These are phyloP conservation scores for Athalia cordata DNA, from an alignment of 2,888 invertebrate species.

Conservation along the genomic window DNA sequence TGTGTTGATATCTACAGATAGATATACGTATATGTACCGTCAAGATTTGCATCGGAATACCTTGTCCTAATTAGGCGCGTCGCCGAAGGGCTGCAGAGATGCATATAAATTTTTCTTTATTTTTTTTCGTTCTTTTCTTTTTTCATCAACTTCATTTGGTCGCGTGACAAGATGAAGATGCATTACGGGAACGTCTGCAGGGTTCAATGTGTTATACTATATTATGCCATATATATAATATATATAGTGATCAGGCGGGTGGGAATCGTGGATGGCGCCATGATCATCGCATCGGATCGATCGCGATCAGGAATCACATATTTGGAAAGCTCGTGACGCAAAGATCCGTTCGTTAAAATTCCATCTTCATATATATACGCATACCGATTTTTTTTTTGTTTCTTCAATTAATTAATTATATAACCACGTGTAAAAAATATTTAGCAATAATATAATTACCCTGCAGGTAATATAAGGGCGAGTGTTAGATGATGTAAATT, in stretches of 20 bases:
- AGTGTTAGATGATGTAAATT: not conserved
- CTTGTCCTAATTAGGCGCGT: conserved; percentile 40
- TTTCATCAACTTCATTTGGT: conserved; percentile 4
- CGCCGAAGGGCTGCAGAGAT: conserved; percentile 1
- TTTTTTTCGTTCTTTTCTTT: not conserved
- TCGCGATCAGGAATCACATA: not conserved
- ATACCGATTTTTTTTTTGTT: too few species aligned
- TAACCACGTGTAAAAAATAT: not conserved
- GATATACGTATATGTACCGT: not conserved
- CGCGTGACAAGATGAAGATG: conserved; percentile 39
- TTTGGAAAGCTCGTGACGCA: conserved; percentile 14
- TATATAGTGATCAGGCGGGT: not conserved
- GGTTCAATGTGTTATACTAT: not conserved
- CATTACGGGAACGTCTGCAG: conserved; percentile 24
- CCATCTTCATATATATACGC: not conserved
- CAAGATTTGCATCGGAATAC: conserved; percentile 39
- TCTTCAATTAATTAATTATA: conserved; percentile 1
- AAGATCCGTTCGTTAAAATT: conserved; percentile 39
- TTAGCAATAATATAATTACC: too few species aligned
- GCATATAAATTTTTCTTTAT: not conserved
- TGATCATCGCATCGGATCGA: not conserved
- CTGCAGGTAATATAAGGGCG: too few species aligned
- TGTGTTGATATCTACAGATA: conserved; percentile 16
- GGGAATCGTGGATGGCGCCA: not conserved
- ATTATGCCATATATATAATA: too few species aligned